phyloP scores from a whole-genome alignment of 1,140 invertebrate genomes.

The Parasteatoda tepidariorum region DNA sequence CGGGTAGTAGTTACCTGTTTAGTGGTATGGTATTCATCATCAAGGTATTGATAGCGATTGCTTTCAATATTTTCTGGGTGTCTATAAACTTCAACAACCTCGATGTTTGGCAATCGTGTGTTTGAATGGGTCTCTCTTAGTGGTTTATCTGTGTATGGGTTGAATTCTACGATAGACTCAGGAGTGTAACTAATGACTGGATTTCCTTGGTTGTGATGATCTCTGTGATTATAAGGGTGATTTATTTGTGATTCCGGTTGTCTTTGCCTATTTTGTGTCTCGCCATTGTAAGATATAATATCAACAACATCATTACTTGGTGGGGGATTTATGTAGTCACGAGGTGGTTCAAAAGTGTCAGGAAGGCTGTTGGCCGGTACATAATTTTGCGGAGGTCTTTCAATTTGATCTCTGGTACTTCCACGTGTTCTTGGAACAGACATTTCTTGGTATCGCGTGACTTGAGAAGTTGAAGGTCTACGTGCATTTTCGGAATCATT shows the following conservation, averaged over 20 bases:
- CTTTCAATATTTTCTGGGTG: slow-evolving; percentile 12
- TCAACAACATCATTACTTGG: slow-evolving; percentile 20
- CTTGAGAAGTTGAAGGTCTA: background rate
- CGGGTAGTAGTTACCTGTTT: background rate
- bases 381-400: slow-evolving; percentile 20
- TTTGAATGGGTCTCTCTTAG: background rate
- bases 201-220: background rate
- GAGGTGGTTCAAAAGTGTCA: background rate
- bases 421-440: background rate
- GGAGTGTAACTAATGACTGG: background rate
- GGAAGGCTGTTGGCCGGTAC: background rate
- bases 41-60: background rate
- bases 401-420: slow-evolving; percentile 2
- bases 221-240: background rate
- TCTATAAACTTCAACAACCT: background rate
- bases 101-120: background rate
- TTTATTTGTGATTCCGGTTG: background rate
- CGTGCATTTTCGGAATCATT: too few species aligned
- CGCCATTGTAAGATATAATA: slow-evolving; percentile 9
- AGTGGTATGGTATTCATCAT: slow-evolving; percentile 9
- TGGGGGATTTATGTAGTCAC: background rate
- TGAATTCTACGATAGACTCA: background rate
- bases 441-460: background rate
- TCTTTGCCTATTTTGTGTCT: background rate
- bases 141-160: background rate